Evolutionary conservation across 2,113 vertebrate species (phyloP).

Genomic region (Taurulus bubalis): DNA sequence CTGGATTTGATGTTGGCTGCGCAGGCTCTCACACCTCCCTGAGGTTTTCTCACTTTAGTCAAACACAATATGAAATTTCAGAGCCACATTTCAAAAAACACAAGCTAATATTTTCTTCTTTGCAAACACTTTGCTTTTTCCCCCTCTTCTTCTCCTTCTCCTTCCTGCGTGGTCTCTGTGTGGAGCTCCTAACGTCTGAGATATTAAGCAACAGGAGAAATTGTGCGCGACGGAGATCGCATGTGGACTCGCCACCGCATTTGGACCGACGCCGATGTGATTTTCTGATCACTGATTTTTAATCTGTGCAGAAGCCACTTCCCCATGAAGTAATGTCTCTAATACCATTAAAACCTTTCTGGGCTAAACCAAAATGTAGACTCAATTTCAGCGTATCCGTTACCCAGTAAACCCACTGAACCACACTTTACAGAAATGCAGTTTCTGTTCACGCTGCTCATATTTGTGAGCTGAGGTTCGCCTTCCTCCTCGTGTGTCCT

Average conservation of each 20-base stretch:
- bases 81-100: conserved; percentile 59
- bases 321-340: conserved; percentile 74
- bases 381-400: conserved; percentile 61
- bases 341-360: conserved; percentile 69
- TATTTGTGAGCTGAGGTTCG: conserved; percentile 60
- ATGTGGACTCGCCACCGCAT: conserved; percentile 32
- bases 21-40: conserved; percentile 59
- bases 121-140: conserved; percentile 8
- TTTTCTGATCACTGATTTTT: conserved; percentile 64
- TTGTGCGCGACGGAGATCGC: conserved; percentile 24
- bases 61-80: conserved; percentile 73
- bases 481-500: conserved; percentile 53
- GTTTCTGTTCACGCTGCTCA: conserved; percentile 62
- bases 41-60: conserved; percentile 59
- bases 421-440: conserved; percentile 61
- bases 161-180: background rate
- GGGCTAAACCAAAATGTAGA: conserved; percentile 54
- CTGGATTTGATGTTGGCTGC: conserved; percentile 56
- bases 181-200: background rate
- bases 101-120: conserved; percentile 47
- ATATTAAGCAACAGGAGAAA: conserved; percentile 24
- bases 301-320: conserved; percentile 65
- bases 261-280: conserved; percentile 18
- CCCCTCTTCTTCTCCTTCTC: background rate
- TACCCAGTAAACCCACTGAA: conserved; percentile 72